phyloP scores from a whole-genome alignment of 2,113 vertebrate species.

The Phodopus roborovskii region DNA sequence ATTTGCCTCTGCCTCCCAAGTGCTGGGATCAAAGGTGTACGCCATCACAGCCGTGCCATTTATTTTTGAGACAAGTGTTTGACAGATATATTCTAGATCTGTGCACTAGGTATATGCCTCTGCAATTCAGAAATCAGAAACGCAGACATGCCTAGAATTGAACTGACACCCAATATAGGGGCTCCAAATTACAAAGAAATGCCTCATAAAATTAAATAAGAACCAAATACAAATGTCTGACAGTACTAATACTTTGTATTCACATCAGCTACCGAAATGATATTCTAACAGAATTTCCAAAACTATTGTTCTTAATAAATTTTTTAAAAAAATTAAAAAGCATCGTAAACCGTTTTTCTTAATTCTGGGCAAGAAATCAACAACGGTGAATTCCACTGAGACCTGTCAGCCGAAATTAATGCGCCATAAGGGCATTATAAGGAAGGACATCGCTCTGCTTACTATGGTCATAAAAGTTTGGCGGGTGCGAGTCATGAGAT shows the following conservation, averaged over 20 bases:
- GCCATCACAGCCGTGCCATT: background rate
- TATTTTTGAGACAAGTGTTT: background rate
- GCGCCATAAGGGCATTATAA: background rate
- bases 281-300: background rate
- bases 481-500: background rate
- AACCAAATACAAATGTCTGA: constrained; percentile 28
- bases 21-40: too few relatives aligned
- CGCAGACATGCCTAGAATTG: background rate
- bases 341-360: background rate
- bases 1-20: too few relatives aligned
- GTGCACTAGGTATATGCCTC: background rate
- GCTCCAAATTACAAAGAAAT: background rate
- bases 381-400: background rate
- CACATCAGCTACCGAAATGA: background rate
- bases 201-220: background rate
- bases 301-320: background rate
- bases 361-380: background rate
- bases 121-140: background rate
- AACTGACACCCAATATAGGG: background rate
- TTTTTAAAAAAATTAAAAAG: background rate
- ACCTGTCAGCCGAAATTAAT: background rate
- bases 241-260: background rate
- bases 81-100: background rate
- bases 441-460: constrained; percentile 25
- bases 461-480: background rate